Percentiles rank a stretch among this genome's conserved stretches.
These are phyloP conservation scores for Ophioderma brevispina DNA, from an alignment of 35 echinoderm and acorn worm species.

Conservation along the genomic window DNA sequence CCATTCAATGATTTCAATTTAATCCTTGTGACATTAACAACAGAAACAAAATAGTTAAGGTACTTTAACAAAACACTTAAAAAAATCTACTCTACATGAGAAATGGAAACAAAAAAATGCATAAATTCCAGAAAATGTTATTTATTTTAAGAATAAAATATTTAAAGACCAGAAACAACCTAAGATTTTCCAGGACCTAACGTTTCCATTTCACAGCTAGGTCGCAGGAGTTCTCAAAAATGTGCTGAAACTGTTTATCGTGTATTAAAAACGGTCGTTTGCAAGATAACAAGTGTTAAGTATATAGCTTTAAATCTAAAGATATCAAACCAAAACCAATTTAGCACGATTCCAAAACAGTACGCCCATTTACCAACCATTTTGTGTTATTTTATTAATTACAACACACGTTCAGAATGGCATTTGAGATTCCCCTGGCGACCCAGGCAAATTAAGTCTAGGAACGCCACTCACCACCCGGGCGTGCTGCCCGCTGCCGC, in stretches of 20 bases:
- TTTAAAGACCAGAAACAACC: not conserved
- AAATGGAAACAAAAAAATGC: constrained; percentile 5
- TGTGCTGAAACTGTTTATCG: not conserved
- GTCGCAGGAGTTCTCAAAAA: not conserved
- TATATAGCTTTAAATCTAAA: too few species aligned
- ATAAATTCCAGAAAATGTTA: not conserved
- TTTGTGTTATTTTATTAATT: too few species aligned
- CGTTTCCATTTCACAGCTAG: not conserved
- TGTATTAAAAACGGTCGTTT: too few species aligned
- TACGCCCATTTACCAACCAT: too few species aligned
- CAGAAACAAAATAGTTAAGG: too few species aligned
- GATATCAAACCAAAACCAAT: too few species aligned
- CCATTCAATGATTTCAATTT: too few species aligned
- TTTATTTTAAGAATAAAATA: not conserved
- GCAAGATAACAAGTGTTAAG: too few species aligned
- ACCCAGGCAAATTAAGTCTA: not conserved
- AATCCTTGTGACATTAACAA: too few species aligned
- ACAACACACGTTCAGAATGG: not conserved
- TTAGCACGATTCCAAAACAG: too few species aligned
- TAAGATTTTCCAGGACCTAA: not conserved
- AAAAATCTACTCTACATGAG: not conserved
- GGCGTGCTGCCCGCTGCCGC: not conserved
- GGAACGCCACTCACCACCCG: not conserved
- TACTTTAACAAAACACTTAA: too few species aligned
- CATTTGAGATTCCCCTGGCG: not conserved